phyloP scores from a whole-genome alignment of 2,888 invertebrate species.

The Anodontia alba region DNA sequence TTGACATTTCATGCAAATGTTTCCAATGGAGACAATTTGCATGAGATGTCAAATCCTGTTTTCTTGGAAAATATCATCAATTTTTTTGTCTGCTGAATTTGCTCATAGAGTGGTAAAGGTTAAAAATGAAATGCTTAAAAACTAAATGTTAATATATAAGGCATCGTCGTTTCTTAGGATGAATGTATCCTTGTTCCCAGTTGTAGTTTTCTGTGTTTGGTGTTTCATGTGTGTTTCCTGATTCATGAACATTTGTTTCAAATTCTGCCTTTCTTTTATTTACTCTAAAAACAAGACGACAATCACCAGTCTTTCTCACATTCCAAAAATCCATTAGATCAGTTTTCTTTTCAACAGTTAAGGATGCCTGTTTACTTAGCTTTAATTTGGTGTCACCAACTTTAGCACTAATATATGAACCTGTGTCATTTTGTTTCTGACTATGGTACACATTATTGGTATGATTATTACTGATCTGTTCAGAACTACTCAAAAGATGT shows the following conservation, averaged over 20 bases:
- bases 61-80: too few species aligned
- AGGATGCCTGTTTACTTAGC: slow-evolving; percentile 39
- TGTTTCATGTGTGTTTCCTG: background rate
- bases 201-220: slow-evolving; percentile 13
- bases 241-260: background rate
- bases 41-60: too few species aligned
- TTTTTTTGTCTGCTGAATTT: too few species aligned
- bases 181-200: background rate
- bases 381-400: slow-evolving; percentile 61
- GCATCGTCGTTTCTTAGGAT: slow-evolving; percentile 46
- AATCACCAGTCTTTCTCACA: slow-evolving; percentile 72
- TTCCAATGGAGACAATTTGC: too few species aligned
- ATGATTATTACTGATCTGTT: background rate
- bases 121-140: too few species aligned
- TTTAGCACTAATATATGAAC: slow-evolving; percentile 51
- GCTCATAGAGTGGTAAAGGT: too few species aligned
- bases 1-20: too few species aligned
- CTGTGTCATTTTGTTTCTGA: background rate
- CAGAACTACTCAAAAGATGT: background rate
- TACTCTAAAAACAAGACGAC: slow-evolving; percentile 71
- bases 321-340: slow-evolving; percentile 71
- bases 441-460: background rate
- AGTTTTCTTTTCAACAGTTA: slow-evolving; percentile 44
- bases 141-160: slow-evolving; percentile 45
- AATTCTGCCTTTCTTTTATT: slow-evolving; percentile 27